A percentile compares a stretch with the other conserved stretches of the same genome.
phyloP scores from a whole-genome alignment of 2,797 vertebrate genomes.

The Lithobates sylvaticus region DNA sequence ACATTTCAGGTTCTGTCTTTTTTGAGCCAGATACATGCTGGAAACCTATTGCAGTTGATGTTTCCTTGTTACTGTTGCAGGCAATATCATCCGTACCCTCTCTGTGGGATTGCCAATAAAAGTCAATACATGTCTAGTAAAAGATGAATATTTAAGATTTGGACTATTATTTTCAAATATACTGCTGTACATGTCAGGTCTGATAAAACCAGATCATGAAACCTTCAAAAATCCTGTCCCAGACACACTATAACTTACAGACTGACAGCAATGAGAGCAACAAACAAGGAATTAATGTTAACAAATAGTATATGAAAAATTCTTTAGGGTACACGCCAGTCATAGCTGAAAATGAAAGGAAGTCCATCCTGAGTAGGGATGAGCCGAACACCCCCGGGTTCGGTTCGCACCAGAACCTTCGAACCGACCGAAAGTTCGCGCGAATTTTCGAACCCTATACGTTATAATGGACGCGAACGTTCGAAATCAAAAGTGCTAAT shows the following conservation, averaged over 20 bases:
- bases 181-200: neutral
- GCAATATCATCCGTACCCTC: neutral
- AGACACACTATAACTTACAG: neutral
- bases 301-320: no score
- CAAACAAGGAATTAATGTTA: neutral
- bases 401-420: no score
- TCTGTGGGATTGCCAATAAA: constrained; percentile 5
- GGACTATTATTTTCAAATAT: neutral
- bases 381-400: no score
- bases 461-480: no score
- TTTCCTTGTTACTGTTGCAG: neutral
- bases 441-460: no score
- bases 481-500: no score
- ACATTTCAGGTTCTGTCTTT: constrained; percentile 2
- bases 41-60: neutral
- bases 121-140: neutral
- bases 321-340: no score
- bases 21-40: constrained; percentile 1
- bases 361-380: no score
- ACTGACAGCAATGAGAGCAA: neutral
- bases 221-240: neutral
- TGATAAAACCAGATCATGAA: neutral
- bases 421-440: no score
- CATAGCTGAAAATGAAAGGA: no score
- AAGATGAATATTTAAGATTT: neutral